Evolutionary conservation across 2,113 vertebrate species (phyloP), one percentile per base, ranked within the genome.

Genomic region (Spermophilus dauricus): DNA sequence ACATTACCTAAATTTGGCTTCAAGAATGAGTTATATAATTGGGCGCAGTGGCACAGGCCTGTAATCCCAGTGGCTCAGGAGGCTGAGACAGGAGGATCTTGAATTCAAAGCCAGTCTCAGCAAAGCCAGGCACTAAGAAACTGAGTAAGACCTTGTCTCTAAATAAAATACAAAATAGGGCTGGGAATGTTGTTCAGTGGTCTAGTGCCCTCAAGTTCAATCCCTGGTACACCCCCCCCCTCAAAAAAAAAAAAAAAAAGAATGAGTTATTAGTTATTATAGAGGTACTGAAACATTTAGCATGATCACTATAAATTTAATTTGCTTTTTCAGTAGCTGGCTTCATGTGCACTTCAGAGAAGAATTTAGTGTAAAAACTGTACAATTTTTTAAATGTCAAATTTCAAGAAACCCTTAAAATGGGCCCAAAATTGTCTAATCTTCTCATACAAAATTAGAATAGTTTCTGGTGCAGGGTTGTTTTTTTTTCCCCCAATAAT

Each of bases 401-500:
- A 86, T 84, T 92, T 69, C 2, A 39, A 53, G 4, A 85, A 63
- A 80, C 5, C 32, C 12, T 61, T 81, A 80, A 63, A 94, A 39
- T 89, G 8, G 6, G 70, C 5, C 58, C 16, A 1, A 48, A 88
- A 86, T 76, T 69, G 28, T 87, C 30, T 18, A 39, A 85, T 61
- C 6, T 75, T 34, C 32, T 61, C 11, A 87, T 86, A 24, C 9
- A 91, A 95, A 89, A 73, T 58, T 26, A 56, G 86, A 89, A 12
- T 26, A 63, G 3, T 89, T 81, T 86, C 61, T 58, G 42, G 5
- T 58, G 18, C 1, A 70, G 7, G 12, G 48, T 51, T 51, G 32
- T 92, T 73, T 91, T 91, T 88, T 67, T 26, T 75, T 89, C 53
- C 89, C 76, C 42, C 65, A 83, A 69, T 34, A 91, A 77, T 61